Percentiles rank a stretch among this genome's conserved stretches.
Evolutionary conservation across 2,113 vertebrate species (phyloP).

Genomic region (Brachypodius melanocephalos): DNA sequence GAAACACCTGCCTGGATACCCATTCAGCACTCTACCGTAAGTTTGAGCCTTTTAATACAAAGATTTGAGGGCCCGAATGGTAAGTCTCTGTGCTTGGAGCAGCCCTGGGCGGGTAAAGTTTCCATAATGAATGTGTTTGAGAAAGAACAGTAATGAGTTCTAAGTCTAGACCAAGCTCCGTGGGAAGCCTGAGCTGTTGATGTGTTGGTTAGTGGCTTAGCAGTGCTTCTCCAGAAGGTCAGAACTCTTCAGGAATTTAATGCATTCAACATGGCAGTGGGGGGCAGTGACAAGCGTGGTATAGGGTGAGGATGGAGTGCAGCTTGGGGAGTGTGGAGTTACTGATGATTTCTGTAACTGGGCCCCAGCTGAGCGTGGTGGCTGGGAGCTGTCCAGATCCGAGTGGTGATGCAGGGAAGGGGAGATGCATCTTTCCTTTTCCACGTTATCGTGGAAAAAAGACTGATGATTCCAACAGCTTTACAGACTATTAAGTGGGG

Average conservation of each 20-base stretch:
- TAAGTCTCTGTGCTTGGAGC: constrained; percentile 10
- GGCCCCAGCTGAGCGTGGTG: background rate
- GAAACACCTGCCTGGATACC: constrained; percentile 80
- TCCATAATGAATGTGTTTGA: background rate
- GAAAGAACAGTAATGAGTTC: background rate
- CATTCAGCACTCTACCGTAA: constrained; percentile 79
- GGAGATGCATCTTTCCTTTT: background rate
- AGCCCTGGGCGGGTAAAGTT: background rate
- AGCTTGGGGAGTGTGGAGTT: background rate
- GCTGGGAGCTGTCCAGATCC: background rate
- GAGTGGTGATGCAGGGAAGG: background rate
- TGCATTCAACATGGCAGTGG: background rate
- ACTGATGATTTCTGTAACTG: background rate
- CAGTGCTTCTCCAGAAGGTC: background rate
- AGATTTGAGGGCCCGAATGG: constrained; percentile 39
- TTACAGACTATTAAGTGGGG: background rate
- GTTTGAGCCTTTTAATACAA: constrained; percentile 67
- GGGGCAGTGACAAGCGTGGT: rapidly evolving
- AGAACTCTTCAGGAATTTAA: background rate
- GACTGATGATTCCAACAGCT: background rate
- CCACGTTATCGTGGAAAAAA: background rate
- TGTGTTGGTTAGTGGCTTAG: background rate
- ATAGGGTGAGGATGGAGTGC: background rate
- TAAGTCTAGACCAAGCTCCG: background rate
- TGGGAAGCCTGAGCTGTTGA: background rate